Evolutionary conservation across 2,113 vertebrate genomes (phyloP), one percentile per base, ranked within the genome.

Genomic region (Coptodon rendalli): DNA sequence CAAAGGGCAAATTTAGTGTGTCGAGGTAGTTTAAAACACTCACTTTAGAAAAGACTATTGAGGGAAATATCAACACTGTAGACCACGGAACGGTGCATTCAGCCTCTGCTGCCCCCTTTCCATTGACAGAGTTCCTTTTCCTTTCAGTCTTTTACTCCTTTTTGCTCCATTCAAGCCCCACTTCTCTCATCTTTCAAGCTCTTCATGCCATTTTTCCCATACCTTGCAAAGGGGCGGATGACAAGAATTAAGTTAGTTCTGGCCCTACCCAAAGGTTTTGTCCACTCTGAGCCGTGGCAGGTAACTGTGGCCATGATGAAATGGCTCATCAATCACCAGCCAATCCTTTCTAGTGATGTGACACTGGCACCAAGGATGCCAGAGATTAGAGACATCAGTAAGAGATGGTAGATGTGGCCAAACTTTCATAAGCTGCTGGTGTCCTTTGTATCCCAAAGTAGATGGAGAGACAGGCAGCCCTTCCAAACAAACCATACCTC

Each of bases 171-270:
- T 97, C 96, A 97, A 89, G 88, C 85, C 90, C 86, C 88, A 91
- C 95, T 96, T 95, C 96, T 97, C 96, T 97, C 96, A 96, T 96
- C 96, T 96, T 94, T 90, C 87, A 89, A 94, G 95, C 97, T 95
- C 94, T 94, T 96, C 92, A 92, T 84, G 91, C 95, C 92, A 94
- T 96, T 97, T 96, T 97, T 96, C 96, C 96, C 96, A 96, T 96
- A 97, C 96, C 97, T 97, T 97, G 96, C 96, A 96, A 97, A 96
- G 96, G 96, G 97, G 95, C 95, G 90, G 92, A 89, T 53, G 93
- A 91, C 92, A 94, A 91, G 96, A 97, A 97, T 97, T 96, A 97
- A 94, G 94, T 97, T 97, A 97, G 97, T 97, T 97, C 96, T 97
- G 97, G 95, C 93, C 91, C 86, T 66, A 90, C 94, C 95, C 93